A percentile compares a stretch with the other conserved stretches of the same genome.
Evolutionary conservation across 2,797 vertebrate species (phyloP).

Genomic region (Cynopterus sphinx): DNA sequence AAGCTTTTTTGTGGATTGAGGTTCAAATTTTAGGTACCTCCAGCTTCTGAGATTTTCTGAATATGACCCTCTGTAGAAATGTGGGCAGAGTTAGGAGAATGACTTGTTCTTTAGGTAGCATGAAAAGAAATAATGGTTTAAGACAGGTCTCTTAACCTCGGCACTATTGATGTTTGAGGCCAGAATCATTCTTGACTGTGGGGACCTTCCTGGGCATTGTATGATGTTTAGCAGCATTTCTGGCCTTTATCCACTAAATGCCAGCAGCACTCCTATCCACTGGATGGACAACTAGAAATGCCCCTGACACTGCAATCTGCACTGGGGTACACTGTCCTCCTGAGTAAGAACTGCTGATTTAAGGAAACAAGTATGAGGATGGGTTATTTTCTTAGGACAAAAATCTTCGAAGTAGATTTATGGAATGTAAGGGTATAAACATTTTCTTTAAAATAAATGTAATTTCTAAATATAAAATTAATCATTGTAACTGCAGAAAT

Average conservation of each 20-base stretch:
- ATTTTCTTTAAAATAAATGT: background rate
- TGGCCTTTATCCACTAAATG: background rate
- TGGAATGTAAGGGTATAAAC: background rate
- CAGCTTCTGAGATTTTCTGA: conserved; percentile 3
- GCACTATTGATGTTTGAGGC: background rate
- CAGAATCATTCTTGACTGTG: background rate
- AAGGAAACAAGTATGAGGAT: background rate
- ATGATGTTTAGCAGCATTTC: background rate
- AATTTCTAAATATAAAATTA: background rate
- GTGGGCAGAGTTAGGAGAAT: background rate
- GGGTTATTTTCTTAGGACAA: background rate
- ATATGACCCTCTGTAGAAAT: background rate
- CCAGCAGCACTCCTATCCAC: background rate
- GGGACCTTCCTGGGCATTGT: background rate
- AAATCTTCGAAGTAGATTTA: background rate
- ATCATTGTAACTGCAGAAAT: background rate
- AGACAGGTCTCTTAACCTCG: background rate
- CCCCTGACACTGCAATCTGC: background rate
- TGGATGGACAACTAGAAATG: background rate
- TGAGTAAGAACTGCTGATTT: background rate
- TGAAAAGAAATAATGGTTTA: background rate
- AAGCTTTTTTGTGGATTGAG: background rate
- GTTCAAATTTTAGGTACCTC: background rate
- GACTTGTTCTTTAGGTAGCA: background rate
- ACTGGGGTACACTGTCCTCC: background rate